A percentile compares a stretch with the other conserved stretches of the same genome.
Evolutionary conservation across 2,113 vertebrate genomes (phyloP).

Genomic region (Alouatta palliata): DNA sequence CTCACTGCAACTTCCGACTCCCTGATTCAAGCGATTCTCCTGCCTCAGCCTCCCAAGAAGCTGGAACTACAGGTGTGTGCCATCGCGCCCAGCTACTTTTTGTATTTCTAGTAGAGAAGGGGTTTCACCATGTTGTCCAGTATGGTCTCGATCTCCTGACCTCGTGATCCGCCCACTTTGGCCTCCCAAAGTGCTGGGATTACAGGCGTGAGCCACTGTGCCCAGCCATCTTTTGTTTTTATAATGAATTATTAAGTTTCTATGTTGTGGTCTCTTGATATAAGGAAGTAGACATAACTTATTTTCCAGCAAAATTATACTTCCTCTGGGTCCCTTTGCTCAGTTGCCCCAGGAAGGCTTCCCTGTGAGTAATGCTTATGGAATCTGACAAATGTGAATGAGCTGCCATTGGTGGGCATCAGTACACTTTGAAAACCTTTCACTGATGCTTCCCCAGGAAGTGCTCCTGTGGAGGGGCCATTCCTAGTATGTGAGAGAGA

Average conservation of each 20-base stretch:
- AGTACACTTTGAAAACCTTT: not conserved
- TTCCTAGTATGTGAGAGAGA: conserved; percentile 46
- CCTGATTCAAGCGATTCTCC: too few species aligned
- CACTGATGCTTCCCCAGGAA: not conserved
- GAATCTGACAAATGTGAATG: conserved; percentile 37
- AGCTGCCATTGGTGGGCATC: not conserved
- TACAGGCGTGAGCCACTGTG: too few species aligned
- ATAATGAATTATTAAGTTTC: not conserved
- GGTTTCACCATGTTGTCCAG: too few species aligned
- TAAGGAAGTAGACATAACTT: not conserved
- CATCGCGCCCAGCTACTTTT: too few species aligned
- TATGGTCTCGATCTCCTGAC: too few species aligned
- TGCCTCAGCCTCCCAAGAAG: too few species aligned
- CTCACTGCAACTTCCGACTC: too few species aligned
- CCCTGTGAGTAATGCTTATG: not conserved
- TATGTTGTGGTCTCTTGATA: not conserved
- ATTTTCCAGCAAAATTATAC: not conserved
- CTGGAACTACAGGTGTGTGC: too few species aligned
- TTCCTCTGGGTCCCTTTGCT: not conserved
- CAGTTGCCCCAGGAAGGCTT: not conserved
- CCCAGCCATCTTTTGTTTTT: not conserved
- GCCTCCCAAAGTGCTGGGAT: too few species aligned
- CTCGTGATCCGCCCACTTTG: too few species aligned
- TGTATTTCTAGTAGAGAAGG: too few species aligned
- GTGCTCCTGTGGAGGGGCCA: not conserved